Base-by-base conservation (phyloP, 2,797 vertebrate genomes). In the Octomys mimax region DNA sequence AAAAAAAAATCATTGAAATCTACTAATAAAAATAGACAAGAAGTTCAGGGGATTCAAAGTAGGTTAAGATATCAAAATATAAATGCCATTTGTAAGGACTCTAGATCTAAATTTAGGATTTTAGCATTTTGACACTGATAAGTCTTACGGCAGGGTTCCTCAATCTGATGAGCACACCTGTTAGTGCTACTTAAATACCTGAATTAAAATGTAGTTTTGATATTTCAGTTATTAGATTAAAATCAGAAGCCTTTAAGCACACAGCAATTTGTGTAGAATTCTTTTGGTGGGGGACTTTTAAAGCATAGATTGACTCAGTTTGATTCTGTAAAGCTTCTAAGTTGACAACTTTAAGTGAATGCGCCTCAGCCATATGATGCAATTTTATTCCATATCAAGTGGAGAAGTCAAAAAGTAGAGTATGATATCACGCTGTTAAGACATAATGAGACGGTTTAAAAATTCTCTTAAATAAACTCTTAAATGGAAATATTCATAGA, bases 401-500 rank as follows among this genome's bases (percentile, higher is more conserved):
- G 95, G 97, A 98, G 96, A 95, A 98, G 97, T 97, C 86, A 96
- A 97, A 98, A 98, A 93, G 95, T 95, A 94, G 92, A 97, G 71
- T 94, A 97, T 97, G 97, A 96, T 98, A 98, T 95, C 98, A 97
- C 94, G 97, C 97, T 98, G 97, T 97, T 98, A 98, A 97, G 96
- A 98, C 93, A 98, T 97, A 98, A 86, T 98, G 98, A 97, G 98
- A 98, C 97, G 96, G 98, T 98, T 97, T 14, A 61, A 94, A 95
- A 96, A 0, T 94, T 97, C 96, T 98, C 98, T 97, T 97, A 98
- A 98, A 98, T 97, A 98, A 98, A 98, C 88, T 81, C 95, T 98
- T 98, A 96, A 98, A 98, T 96, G 97, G 93, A 99, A 98, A 98
- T 97, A 96, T 97, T 98, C 97, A 97, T 92, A 93, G 87, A 98